Evolutionary conservation across 1,140 invertebrate species (phyloP), one percentile per base, ranked within the genome.

Genomic region (Achroia grisella): DNA sequence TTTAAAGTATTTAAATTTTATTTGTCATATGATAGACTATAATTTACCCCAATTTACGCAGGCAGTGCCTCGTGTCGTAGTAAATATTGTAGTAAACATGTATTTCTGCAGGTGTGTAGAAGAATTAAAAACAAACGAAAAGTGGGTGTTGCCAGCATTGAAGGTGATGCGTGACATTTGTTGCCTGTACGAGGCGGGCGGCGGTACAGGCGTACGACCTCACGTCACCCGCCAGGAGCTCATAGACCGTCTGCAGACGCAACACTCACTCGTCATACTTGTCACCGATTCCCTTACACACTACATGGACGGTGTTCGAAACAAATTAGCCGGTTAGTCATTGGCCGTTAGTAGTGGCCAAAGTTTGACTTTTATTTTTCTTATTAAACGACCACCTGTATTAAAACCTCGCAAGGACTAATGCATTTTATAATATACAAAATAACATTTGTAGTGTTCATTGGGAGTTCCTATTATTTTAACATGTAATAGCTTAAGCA

Each of bases 161-260:
- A 98, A 98, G 77, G 94, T 98, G 83, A 98, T 99, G 69, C 90
- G 94, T 28, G 97, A 99, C 79, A 98, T 99, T 48, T 98, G 97
- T 77, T 94, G 93, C 67, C 88, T 98, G 41, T 99, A 98, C 74
- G 97, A 98, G 51, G 89, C 92, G 87, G 64, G 92, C 88, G 81
- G 90, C 87, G 77, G 93, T 89, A 83, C 92, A 89, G 82, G 89
- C 82, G 68, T 83, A 63, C 66, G 78, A 23, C 75, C 79, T 17
- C 71, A 72, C 50, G 71, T 78, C 28, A 81, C 81, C 12, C 56
- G 93, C 56, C 92, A 91, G 65, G 89, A 90, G 62, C 93, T 98
- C 36, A 98, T 99, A 60, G 95, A 96, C 75, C 90, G 95, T 40
- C 87, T 99, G 52, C 97, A 98, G 86, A 93, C 91, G 62, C 93